phyloP scores from a whole-genome alignment of 2,797 vertebrate genomes.

The Siniperca undulata region DNA sequence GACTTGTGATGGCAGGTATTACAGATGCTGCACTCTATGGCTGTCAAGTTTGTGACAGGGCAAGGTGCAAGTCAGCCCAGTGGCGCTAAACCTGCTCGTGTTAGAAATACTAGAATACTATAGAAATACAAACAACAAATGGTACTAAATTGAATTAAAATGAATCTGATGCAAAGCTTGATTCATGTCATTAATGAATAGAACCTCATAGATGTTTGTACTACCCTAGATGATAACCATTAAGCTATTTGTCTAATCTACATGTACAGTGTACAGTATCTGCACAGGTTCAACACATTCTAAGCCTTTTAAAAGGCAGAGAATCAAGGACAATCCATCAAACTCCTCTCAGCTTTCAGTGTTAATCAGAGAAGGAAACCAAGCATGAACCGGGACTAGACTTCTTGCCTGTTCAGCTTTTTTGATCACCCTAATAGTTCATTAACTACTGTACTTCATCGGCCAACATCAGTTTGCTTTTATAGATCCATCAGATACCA shows the following conservation, averaged over 20 bases:
- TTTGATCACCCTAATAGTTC: conserved; percentile 42
- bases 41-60: background rate
- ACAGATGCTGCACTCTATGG: background rate
- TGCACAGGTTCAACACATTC: conserved; percentile 28
- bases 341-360: conserved; percentile 49
- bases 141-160: background rate
- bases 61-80: background rate
- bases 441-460: conserved; percentile 31
- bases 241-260: conserved; percentile 18
- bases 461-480: background rate
- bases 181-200: conserved; percentile 1
- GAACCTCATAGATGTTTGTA: background rate
- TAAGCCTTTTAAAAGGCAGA: conserved; percentile 12
- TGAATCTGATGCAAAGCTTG: background rate
- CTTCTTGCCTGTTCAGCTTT: conserved; percentile 29
- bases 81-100: background rate
- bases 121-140: background rate
- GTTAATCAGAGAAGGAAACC: conserved; percentile 65
- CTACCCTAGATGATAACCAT: background rate
- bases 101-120: background rate
- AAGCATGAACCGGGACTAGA: conserved; percentile 46
- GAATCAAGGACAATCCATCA: conserved; percentile 63
- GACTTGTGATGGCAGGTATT: background rate
- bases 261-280: conserved; percentile 6
- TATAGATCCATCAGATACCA: conserved; percentile 8